Evolutionary conservation across 2,888 invertebrate genomes (phyloP), one percentile per base, ranked within the genome.

Genomic region (Caenorhabditis sp.): DNA sequence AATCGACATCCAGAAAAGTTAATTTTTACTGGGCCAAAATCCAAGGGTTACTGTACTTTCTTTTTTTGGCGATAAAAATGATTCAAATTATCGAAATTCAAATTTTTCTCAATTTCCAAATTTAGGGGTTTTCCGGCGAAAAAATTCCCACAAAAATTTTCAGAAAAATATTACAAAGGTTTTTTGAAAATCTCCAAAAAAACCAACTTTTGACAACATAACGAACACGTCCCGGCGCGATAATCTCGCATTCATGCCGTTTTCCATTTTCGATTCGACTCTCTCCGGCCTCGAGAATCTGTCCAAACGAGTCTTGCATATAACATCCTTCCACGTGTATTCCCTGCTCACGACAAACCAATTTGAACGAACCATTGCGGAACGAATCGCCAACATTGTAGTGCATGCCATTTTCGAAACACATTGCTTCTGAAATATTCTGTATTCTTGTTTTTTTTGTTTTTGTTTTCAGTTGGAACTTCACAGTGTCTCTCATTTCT

Each of bases 311-410:
- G 75, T 76, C 66, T 58, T 86, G 81, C 53, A 84, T 74, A 68
- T 80, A 86, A 62, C 86, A 86, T 19, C 86, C 85, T 50, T 81
- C 79, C 23, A 85, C 83, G 54, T 77, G 79, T 26, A 86, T 76
- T n/a, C 85, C 86, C 17, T 78, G 79, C 17, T 81, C 81, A 63
- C 80, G 71, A 61, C 86, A 86, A 4, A 78, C 71, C 49, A 86
- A 59, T 36, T 85, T 83, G 78, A 86, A 86, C 0, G 85, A 84
- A 50, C 86, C 86, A 57, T 86, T 86, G 23, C 83, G 66, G 77
- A 84, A 86, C 8, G 83, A 75, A 54, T 86, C 84, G 2, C 86
- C 86, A 27, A 86, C 72, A 58, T 86, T 83, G 69, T 86, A 86
- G 62, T 86, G 84, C 53, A 81, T 77, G 24, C 85, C 84, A 61